Base-by-base conservation (phyloP, 2,113 vertebrate species). In the Hippocampus abdominalis region DNA sequence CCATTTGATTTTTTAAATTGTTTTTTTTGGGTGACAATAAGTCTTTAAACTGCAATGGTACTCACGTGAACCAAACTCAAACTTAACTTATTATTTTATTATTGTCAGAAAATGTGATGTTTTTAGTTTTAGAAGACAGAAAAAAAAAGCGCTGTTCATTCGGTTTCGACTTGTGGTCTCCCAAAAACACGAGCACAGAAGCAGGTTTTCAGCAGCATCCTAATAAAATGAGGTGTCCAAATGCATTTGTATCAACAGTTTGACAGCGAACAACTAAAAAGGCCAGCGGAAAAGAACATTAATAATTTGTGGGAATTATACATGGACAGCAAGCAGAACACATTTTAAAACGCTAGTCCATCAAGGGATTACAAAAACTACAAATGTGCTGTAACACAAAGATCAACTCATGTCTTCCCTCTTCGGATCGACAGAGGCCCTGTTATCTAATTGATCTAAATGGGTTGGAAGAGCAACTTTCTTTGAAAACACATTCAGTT, bases 341-440 rank as follows among this genome's bases (percentile, higher is more conserved):
- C 29, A 20, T 36, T 21, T 62, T 61, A 20, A 40, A 62, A 62
- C 39, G 10, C 36, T 40, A n/a, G 9, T n/a, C 20, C 18, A 40
- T 42, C 42, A 63, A 63, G 36, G 54, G 54, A 57, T 57, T 57
- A 57, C 23, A 57, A 64, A 23, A 64, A 15, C 4, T 42, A 62
- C 60, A 62, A 62, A 62, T 62, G 18, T 32, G 32, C 32, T 62
- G 29, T 0, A 57, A 27, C n/a, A 15, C 21, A 25, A 4, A 18
- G 27, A 60, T 12, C 20, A 60, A 60, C 25, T 29, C 8, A 18
- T 8, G 40, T 25, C 21, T 9, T 9, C 36, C 27, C 27, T 4
- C 23, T 56, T 56, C 4, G 15, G 16, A 60, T 29, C 29, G 6
- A 36, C 29, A 32, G 11, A 44, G 1, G 40, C 40, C 15, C 42